These are phyloP conservation scores for Nysson spinosus DNA, from an alignment of 2,888 invertebrate species.

Conservation along the genomic window DNA sequence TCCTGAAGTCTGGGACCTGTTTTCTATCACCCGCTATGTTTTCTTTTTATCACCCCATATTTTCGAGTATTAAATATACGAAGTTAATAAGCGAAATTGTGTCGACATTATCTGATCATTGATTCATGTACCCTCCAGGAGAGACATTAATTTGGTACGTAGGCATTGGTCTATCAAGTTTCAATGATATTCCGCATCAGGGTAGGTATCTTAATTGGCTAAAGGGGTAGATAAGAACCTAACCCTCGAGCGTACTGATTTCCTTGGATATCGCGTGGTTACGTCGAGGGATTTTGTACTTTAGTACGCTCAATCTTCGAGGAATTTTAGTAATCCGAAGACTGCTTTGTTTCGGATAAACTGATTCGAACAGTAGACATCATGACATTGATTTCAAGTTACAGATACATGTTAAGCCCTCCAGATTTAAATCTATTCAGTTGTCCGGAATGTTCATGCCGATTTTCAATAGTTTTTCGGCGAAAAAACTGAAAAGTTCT, in stretches of 20 bases:
- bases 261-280: conserved; percentile 8
- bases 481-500: no score
- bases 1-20: no score
- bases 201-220: conserved; percentile 16
- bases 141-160: conserved; percentile 7
- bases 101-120: neutral
- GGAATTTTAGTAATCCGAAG: neutral
- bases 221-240: conserved; percentile 10
- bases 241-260: conserved; percentile 1
- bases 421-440: no score
- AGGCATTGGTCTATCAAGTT: neutral
- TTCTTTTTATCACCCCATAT: no score
- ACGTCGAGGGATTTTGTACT: neutral
- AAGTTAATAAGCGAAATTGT: conserved; percentile 9
- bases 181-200: conserved; percentile 21
- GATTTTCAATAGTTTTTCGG: no score
- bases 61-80: neutral
- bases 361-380: no score
- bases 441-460: no score
- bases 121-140: neutral
- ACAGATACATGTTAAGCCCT: no score
- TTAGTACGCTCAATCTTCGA: neutral
- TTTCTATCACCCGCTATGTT: no score
- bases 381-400: no score
- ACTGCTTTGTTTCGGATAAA: neutral